Evolutionary conservation across 1,140 invertebrate genomes (phyloP).

Genomic region (Tachypleus tridentatus): DNA sequence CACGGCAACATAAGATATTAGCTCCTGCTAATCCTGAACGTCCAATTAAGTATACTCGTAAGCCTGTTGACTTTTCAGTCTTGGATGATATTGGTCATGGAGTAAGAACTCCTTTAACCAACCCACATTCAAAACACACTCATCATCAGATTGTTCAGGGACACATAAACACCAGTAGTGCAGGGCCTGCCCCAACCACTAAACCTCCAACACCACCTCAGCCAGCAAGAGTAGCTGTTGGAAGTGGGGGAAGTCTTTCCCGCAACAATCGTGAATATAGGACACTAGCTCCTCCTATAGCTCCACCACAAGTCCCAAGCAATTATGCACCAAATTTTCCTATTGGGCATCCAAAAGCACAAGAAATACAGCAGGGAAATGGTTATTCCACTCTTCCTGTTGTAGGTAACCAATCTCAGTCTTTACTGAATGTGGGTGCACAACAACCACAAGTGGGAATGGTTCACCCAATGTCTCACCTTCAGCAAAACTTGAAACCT

Average conservation of each 20-base stretch:
- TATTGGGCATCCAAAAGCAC: slow-evolving; percentile 50
- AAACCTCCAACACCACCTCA: slow-evolving; percentile 91
- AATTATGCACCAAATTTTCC: slow-evolving; percentile 92
- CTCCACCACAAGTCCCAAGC: slow-evolving; percentile 75
- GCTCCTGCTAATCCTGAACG: slow-evolving; percentile 94
- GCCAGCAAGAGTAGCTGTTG: slow-evolving; percentile 71
- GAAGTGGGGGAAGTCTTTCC: slow-evolving; percentile 48
- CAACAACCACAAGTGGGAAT: slow-evolving; percentile 42
- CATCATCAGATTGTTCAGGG: slow-evolving; percentile 3
- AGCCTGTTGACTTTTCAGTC: slow-evolving; percentile 87
- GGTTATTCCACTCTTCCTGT: slow-evolving; percentile 56
- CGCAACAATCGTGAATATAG: slow-evolving; percentile 72
- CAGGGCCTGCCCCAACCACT: slow-evolving; percentile 73
- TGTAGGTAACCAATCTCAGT: slow-evolving; percentile 43
- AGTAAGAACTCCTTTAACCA: slow-evolving; percentile 17
- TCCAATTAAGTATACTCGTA: slow-evolving; percentile 92
- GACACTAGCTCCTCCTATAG: slow-evolving; percentile 76
- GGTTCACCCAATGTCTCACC: slow-evolving; percentile 50
- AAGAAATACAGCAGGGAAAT: slow-evolving; percentile 34
- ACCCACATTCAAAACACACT: slow-evolving; percentile 19
- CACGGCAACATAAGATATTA: slow-evolving; percentile 89
- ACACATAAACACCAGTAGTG: slow-evolving; percentile 18
- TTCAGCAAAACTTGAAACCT: slow-evolving; percentile 5
- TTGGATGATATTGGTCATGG: slow-evolving; percentile 89
- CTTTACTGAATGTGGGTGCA: not conserved